Conservation (phyloP, 2,113 vertebrate genomes). For the Thryonomys swinderianus region DNA sequence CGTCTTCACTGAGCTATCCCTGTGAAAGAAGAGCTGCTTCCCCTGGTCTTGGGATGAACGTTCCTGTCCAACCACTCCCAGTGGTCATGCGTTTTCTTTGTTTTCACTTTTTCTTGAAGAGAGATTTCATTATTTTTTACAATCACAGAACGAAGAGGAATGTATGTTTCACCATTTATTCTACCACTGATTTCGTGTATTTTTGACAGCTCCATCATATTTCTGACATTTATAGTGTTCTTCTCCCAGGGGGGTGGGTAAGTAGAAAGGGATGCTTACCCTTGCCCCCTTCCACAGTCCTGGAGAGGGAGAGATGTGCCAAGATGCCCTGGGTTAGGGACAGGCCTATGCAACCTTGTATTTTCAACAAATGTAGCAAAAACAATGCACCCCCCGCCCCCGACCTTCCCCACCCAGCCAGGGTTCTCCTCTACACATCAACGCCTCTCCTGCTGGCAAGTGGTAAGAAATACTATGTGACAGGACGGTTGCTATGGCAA, state of each 20-base stretch:
- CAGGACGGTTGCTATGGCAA: slow-evolving; percentile 80
- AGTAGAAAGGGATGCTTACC: slow-evolving; percentile 18
- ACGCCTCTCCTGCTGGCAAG: slow-evolving; percentile 73
- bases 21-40: accelerated
- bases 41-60: not conserved
- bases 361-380: slow-evolving; percentile 59
- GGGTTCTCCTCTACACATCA: slow-evolving; percentile 70
- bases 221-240: slow-evolving; percentile 71
- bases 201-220: slow-evolving; percentile 70
- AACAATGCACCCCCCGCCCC: not conserved
- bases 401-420: slow-evolving; percentile 61
- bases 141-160: slow-evolving; percentile 56
- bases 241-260: not conserved
- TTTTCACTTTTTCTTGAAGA: slow-evolving; percentile 40
- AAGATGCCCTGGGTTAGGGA: not conserved
- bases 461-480: slow-evolving; percentile 81
- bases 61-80: not conserved
- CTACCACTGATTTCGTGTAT: not conserved
- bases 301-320: not conserved
- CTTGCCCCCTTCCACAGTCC: not conserved
- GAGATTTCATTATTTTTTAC: slow-evolving; percentile 38
- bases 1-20: not conserved
- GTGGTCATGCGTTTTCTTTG: not conserved
- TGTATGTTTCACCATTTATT: slow-evolving; percentile 41
- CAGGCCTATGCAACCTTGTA: slow-evolving; percentile 27